Evolutionary conservation across 2,797 vertebrate species (phyloP).

Genomic region (Coreius guichenoti): DNA sequence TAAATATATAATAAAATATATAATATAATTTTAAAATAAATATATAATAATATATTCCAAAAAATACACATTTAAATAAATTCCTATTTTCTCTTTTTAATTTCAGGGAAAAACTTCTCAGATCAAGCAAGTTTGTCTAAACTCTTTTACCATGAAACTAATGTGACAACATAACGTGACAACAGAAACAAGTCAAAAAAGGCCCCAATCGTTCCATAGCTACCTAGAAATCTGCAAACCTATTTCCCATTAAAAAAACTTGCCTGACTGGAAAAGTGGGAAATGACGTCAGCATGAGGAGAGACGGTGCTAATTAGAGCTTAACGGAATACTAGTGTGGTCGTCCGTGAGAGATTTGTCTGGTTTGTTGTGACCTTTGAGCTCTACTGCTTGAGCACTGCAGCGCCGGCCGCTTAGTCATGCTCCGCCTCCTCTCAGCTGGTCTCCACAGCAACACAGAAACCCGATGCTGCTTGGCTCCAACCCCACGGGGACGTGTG

Average conservation of each 20-base stretch:
- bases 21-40: background rate
- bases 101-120: background rate
- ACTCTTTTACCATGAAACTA: background rate
- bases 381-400: background rate
- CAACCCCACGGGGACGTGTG: slow-evolving; percentile 34
- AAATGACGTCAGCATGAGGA: slow-evolving; percentile 25
- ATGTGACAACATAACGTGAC: background rate
- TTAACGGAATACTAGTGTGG: slow-evolving; percentile 31
- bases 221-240: background rate
- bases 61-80: background rate
- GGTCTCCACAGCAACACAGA: slow-evolving; percentile 48
- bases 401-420: slow-evolving; percentile 43
- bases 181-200: background rate
- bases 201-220: background rate
- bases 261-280: slow-evolving; percentile 33
- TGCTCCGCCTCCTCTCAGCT: slow-evolving; percentile 28
- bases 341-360: slow-evolving; percentile 22
- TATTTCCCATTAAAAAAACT: background rate
- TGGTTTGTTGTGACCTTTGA: slow-evolving; percentile 11
- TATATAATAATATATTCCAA: background rate
- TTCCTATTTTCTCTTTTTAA: background rate
- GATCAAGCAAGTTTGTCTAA: background rate
- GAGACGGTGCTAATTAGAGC: slow-evolving; percentile 42
- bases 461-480: slow-evolving; percentile 52
- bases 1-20: background rate